A percentile compares a stretch with the other conserved stretches of the same genome.
Evolutionary conservation across 2,113 vertebrate genomes (phyloP).

Genomic region (Craseonycteris thonglongyai): DNA sequence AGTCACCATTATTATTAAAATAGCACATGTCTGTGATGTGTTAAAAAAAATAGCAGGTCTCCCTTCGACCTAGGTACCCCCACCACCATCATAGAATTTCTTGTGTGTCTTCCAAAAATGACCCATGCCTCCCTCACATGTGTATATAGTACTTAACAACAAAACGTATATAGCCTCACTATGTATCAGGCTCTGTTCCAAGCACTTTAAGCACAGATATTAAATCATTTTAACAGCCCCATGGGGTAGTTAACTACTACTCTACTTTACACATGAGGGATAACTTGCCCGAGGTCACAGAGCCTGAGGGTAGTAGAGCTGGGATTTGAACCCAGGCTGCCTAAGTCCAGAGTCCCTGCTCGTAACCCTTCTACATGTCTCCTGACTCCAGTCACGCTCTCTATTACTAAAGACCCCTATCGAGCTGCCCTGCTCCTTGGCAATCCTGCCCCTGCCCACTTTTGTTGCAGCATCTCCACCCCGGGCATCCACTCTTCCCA

Average conservation of each 20-base stretch:
- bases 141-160: background rate
- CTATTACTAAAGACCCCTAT: background rate
- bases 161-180: background rate
- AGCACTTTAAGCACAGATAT: background rate
- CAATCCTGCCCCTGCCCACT: background rate
- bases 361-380: background rate
- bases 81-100: background rate
- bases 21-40: background rate
- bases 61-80: background rate
- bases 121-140: background rate
- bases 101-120: background rate
- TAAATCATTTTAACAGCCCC: background rate
- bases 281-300: background rate
- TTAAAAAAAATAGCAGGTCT: background rate
- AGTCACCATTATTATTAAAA: background rate
- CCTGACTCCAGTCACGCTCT: background rate
- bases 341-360: background rate
- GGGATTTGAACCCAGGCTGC: background rate
- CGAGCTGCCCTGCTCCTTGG: background rate
- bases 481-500: rapidly evolving
- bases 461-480: background rate
- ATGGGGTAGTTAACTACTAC: background rate
- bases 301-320: background rate
- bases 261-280: background rate
- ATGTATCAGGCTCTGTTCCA: background rate